Conservation (phyloP, 2,113 vertebrate species). For the Ciconia boyciana region DNA sequence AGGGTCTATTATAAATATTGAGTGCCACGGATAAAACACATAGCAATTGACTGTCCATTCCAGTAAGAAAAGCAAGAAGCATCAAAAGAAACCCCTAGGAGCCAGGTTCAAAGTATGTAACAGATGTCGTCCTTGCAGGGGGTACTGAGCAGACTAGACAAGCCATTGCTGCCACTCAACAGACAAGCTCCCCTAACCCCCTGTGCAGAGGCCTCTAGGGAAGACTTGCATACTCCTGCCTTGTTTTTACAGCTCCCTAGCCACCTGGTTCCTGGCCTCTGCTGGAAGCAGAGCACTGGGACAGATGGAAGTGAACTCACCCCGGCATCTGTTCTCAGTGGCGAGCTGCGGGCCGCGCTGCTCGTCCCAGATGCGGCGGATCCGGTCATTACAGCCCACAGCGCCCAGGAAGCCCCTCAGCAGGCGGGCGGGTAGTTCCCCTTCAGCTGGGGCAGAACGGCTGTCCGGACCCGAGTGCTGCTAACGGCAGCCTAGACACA, state of each 20-base stretch:
- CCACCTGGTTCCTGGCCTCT: too few relatives aligned
- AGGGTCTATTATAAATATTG: background rate
- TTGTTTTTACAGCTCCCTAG: too few relatives aligned
- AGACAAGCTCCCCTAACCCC: background rate
- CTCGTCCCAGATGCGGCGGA: fast-evolving
- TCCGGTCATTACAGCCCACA: fast-evolving
- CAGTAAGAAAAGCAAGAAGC: background rate
- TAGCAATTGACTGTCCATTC: too few relatives aligned
- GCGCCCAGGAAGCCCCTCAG: background rate
- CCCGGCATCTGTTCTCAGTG: too few relatives aligned
- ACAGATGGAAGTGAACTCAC: too few relatives aligned
- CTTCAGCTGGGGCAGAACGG: too few relatives aligned
- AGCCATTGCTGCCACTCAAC: background rate
- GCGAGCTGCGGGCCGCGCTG: fast-evolving
- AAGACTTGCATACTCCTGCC: too few relatives aligned
- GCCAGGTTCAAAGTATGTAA: background rate
- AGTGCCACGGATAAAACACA: background rate
- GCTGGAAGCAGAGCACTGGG: background rate
- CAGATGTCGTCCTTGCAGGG: background rate
- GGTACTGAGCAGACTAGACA: fast-evolving
- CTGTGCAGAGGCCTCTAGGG: background rate
- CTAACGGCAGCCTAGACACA: fast-evolving
- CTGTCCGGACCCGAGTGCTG: too few relatives aligned
- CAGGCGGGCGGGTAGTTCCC: too few relatives aligned
- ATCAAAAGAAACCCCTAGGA: too few relatives aligned